Base-by-base conservation (phyloP, 2,113 vertebrate species). In the Carollia perspicillata region DNA sequence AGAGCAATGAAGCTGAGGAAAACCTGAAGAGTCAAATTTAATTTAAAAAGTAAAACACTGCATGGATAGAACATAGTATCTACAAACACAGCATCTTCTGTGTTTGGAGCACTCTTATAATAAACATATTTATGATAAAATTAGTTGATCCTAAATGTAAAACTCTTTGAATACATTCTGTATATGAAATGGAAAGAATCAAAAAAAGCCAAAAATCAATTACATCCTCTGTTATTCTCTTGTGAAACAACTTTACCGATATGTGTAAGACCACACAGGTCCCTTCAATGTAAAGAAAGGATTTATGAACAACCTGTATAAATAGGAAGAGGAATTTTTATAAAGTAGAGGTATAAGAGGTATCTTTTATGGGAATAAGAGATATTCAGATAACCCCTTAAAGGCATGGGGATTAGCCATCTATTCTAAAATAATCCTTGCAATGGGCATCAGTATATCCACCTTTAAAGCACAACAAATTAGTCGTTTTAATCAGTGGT, bases 41-140 rank as follows among this genome's bases (percentile, higher is more conserved):
- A 84, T 83, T 83, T 37, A 42, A 89, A 89, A 96, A 84, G 40
- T 9, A 93, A 90, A 96, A 89, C 1, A 66, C 4, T 75, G 58
- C 18, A 47, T 58, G 9, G 9, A 40, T 83, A 49, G 87, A 81
- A 79, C 2, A 79, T 77, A 53, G 0, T n/a, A 94, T 44, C 42
- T 90, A 87, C 17, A 87, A 81, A 85, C 1, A 86, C 6, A 90
- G n/a, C n/a, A n/a, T n/a, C 44, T 81, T 89, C 28, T 91, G 30
- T 65, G 13, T 55, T 75, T 89, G 60, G 23, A 92, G 35, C n/a
- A 96, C 40, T 40, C 60, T 94, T 87, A n/a, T n/a, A n/a, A n/a
- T 30, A 89, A 83, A 72, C 16, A 37, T 84, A 90, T 68, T 86
- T 92, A 83, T 95, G 47, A 95, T 80, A 79, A 94, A 90, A 87